Evolutionary conservation across 2,113 vertebrate species (phyloP), one percentile per base, ranked within the genome.

Genomic region (Pipra filicauda): DNA sequence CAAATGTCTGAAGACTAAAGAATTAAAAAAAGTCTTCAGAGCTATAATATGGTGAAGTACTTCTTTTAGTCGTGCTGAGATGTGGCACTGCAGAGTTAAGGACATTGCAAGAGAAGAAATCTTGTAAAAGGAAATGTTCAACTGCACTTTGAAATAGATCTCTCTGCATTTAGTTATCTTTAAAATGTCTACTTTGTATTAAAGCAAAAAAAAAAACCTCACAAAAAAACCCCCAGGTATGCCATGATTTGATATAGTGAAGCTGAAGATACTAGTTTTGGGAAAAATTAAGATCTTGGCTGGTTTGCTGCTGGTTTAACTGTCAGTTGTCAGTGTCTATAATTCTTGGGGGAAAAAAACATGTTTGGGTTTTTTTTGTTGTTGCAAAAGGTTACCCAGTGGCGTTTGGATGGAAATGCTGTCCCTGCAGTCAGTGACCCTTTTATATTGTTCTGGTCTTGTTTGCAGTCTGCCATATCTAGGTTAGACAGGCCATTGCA

Each of bases 401-500:
- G 62, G 46, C 58, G 85, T 85, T 73, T 54, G 88, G 30, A 73
- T 91, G 75, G 89, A 90, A 88, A 55, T 77, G 24, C 64, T 94
- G 33, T 61, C 81, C 39, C 86, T 73, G 39, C 67, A 91, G 85
- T 93, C 43, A 58, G 70, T 72, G 84, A 88, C 69, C 81, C 81
- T 95, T 89, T 85, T 73, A 62, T 75, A 58, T 51, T 73, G 43
- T 64, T 71, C 87, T 88, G 71, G 74, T 72, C 71, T 83, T 88
- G 91, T 89, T 95, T 97, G 78, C 89, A 66, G 62, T 65, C 82
- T 96, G 89, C 91, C 46, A 44, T 70, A 94, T 82, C 58, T 64
- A n/a, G 78, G 82, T 93, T 67, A 71, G 78, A 70, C 35, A 59
- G 85, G 82, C 87, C 69, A 66, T 33, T 80, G 81, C 64, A 74